phyloP scores from a whole-genome alignment of 2,113 vertebrate genomes.

The Helogale parvula region DNA sequence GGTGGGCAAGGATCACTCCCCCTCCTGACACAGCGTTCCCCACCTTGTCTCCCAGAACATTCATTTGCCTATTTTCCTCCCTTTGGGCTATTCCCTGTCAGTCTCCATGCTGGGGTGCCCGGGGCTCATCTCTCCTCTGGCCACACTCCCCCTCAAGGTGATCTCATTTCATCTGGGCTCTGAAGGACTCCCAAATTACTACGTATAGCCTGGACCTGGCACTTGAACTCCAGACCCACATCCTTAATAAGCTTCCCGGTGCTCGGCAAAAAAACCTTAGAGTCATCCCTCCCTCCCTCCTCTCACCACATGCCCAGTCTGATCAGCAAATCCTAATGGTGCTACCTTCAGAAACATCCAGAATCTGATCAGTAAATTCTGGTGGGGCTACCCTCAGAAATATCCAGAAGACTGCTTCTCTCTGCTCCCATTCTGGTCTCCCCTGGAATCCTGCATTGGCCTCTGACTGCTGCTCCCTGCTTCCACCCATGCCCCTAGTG shows the following conservation, averaged over 20 bases:
- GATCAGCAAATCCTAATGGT: background rate
- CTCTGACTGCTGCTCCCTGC: background rate
- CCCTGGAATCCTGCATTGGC: background rate
- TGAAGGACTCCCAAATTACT: background rate
- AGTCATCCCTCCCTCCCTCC: background rate
- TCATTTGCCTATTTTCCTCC: background rate
- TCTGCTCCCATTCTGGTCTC: background rate
- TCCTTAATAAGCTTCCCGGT: background rate
- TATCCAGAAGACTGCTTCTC: background rate
- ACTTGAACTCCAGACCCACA: background rate
- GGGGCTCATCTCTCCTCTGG: background rate
- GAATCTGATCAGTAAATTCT: background rate
- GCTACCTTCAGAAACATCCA: constrained; percentile 1
- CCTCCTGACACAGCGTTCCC: background rate
- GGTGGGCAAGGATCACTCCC: background rate
- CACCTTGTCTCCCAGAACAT: background rate
- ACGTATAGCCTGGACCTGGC: background rate
- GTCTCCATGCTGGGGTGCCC: background rate
- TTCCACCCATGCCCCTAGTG: background rate
- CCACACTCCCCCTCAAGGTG: background rate
- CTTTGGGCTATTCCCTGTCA: background rate
- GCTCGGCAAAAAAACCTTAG: background rate
- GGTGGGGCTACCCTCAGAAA: background rate
- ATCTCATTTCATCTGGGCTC: background rate
- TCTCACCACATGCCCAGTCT: background rate